Evolutionary conservation across 1,140 invertebrate species (phyloP), one percentile per base, ranked within the genome.

Genomic region (Gonioctena quinquepunctata): DNA sequence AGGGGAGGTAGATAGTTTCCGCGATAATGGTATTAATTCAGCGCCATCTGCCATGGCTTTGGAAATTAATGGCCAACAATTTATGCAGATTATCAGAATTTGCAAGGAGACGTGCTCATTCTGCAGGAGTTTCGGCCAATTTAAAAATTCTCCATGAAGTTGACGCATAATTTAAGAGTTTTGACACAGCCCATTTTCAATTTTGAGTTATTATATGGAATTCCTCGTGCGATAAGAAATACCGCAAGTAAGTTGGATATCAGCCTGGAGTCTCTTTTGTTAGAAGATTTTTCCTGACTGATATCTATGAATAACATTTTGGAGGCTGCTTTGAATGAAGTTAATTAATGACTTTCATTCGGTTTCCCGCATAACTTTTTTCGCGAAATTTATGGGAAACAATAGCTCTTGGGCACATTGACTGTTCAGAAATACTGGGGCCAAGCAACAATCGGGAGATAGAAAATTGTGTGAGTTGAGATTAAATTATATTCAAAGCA

Each of bases 31-130:
- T 25, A 59, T 59, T 59, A 59, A 59, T 59, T 25, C 25, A 59
- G 56, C 56, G 23, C 56, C 56, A 59, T 11, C 23, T 59, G 56
- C 21, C 23, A 25, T 25, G 56, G 56, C 23, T 59, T 59, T 59
- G 56, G 50, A 65, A 33, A 59, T 67, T 57, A 67, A 59, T 33
- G 22, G 25, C 23, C 52, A 48, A 56, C 28, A 42, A 70, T 33
- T 62, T 26, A 60, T 65, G 42, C 33, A 66, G 52, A 69, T 57
- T 33, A 49, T 72, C 49, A 21, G 56, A 18, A 62, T 28, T 22
- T 52, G 18, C 27, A 23, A 19, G 16, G 33, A 28, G 33, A 64
- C 23, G 28, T 42, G 33, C 33, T 42, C 33, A 42, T 42, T 42
- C 4, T 33, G 56, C 26, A 3, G 71, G 22, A 22, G 48, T 65